phyloP scores from a whole-genome alignment of 2,888 invertebrate species.

The Apotomis betuletana region DNA sequence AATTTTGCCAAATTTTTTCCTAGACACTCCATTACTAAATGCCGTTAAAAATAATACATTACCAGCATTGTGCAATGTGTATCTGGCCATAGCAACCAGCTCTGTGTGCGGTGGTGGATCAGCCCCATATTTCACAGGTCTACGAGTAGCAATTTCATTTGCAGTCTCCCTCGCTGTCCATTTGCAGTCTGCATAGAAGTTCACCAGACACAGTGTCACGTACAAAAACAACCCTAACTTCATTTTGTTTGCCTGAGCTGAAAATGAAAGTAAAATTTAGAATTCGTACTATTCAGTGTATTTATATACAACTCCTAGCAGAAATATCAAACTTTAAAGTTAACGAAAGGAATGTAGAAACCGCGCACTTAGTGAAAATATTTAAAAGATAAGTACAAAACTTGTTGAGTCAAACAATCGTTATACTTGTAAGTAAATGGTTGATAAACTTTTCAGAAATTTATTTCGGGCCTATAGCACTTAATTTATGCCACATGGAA shows the following conservation, averaged over 20 bases:
- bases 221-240: slow-evolving; percentile 50
- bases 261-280: slow-evolving; percentile 5
- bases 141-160: slow-evolving; percentile 58
- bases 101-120: slow-evolving; percentile 85
- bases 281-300: no score
- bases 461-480: neutral
- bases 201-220: slow-evolving; percentile 48
- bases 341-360: no score
- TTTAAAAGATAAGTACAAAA: neutral
- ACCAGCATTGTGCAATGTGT: slow-evolving; percentile 88
- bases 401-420: neutral
- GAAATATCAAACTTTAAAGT: no score
- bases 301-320: no score
- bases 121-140: slow-evolving; percentile 42
- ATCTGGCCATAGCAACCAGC: slow-evolving; percentile 87
- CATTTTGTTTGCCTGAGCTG: slow-evolving; percentile 49
- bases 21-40: no score
- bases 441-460: slow-evolving; percentile 16
- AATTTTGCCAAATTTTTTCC: no score
- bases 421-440: neutral
- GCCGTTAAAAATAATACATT: slow-evolving; percentile 45
- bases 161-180: slow-evolving; percentile 50
- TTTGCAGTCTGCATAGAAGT: slow-evolving; percentile 52
- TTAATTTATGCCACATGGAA: neutral
- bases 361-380: neutral